Evolutionary conservation across 2,888 invertebrate species (phyloP).

Genomic region (Sylvicola cinctus): DNA sequence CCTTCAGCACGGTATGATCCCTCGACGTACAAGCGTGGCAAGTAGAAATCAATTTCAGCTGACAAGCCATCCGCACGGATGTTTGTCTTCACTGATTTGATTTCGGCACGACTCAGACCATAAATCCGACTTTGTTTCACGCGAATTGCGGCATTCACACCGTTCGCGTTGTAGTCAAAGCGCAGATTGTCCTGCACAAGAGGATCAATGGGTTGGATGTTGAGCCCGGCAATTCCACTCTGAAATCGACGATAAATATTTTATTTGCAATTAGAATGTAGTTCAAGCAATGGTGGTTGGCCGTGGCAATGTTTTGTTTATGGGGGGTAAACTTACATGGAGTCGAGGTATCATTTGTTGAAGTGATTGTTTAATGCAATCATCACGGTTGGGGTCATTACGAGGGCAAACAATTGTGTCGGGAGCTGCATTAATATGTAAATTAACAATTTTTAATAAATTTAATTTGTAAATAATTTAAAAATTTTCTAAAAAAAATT

Average conservation of each 20-base stretch:
- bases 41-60: slow-evolving; percentile 33
- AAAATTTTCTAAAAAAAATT: too few species aligned
- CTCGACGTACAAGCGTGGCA: slow-evolving; percentile 32
- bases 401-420: slow-evolving; percentile 33
- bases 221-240: slow-evolving; percentile 19
- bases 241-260: too few species aligned
- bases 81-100: slow-evolving; percentile 26
- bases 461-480: too few species aligned
- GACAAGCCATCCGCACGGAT: slow-evolving; percentile 34
- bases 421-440: too few species aligned
- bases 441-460: too few species aligned
- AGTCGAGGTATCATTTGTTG: slow-evolving; percentile 27
- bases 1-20: slow-evolving; percentile 42
- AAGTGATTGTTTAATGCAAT: slow-evolving; percentile 34
- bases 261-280: background rate
- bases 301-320: background rate
- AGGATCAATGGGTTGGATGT: slow-evolving; percentile 22
- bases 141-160: slow-evolving; percentile 17
- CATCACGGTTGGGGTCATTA: slow-evolving; percentile 33
- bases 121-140: slow-evolving; percentile 31
- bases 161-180: slow-evolving; percentile 16
- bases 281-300: background rate
- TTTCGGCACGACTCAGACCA: slow-evolving; percentile 31
- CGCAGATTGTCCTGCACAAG: slow-evolving; percentile 15
- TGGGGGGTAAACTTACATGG: slow-evolving; percentile 10